Conservation (phyloP, 2,888 invertebrate genomes). For the Hypomecis atomaria region DNA sequence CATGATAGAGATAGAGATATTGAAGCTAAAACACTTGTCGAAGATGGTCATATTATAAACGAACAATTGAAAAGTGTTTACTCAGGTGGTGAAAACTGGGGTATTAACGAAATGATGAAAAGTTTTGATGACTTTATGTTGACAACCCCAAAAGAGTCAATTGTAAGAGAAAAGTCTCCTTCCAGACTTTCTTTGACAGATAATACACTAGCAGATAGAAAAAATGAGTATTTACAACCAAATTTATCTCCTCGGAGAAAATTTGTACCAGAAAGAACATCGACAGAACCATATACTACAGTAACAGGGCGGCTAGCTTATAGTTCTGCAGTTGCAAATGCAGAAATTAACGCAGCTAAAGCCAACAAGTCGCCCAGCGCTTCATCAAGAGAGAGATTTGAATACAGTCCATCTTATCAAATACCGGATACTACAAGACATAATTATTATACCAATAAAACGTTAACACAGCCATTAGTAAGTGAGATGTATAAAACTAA, state of each 20-base stretch:
- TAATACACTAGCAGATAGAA: slow-evolving; percentile 85
- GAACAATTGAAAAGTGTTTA: slow-evolving; percentile 89
- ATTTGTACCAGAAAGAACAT: slow-evolving; percentile 82
- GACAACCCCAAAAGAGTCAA: slow-evolving; percentile 78
- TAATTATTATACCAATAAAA: slow-evolving; percentile 71
- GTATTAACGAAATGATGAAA: slow-evolving; percentile 87
- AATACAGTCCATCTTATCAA: slow-evolving; percentile 84
- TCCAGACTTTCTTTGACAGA: slow-evolving; percentile 87
- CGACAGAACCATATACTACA: slow-evolving; percentile 86
- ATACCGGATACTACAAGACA: slow-evolving; percentile 67
- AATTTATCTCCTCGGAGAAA: slow-evolving; percentile 85
- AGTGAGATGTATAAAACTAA: slow-evolving; percentile 80
- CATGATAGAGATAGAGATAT: slow-evolving; percentile 84
- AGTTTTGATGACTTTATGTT: slow-evolving; percentile 86
- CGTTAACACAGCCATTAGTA: slow-evolving; percentile 68
- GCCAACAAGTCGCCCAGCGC: slow-evolving; percentile 79
- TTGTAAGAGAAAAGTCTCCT: slow-evolving; percentile 83
- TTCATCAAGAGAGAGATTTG: slow-evolving; percentile 85
- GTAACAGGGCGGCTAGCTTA: slow-evolving; percentile 87
- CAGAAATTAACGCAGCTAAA: slow-evolving; percentile 84
- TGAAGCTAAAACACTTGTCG: slow-evolving; percentile 85
- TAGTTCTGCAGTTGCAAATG: slow-evolving; percentile 87
- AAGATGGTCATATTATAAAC: slow-evolving; percentile 87
- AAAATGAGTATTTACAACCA: slow-evolving; percentile 85
- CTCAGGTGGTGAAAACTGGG: slow-evolving; percentile 88